Evolutionary conservation across 1,140 invertebrate species (phyloP).

Genomic region (Bursaphelenchus mucronatus): DNA sequence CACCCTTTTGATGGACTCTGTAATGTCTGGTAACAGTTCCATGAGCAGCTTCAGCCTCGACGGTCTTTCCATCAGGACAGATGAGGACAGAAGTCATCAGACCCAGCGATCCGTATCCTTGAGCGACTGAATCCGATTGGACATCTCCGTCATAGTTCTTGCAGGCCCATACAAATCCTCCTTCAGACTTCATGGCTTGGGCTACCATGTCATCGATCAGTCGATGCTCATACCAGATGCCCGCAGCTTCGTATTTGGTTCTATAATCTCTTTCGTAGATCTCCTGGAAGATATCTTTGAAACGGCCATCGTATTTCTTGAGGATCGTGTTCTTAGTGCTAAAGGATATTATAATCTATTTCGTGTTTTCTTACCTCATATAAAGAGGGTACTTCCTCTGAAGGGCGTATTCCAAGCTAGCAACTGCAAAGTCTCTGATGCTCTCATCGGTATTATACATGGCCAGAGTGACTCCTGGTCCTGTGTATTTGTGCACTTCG

Average conservation of each 20-base stretch:
- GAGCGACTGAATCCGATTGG: conserved; percentile 91
- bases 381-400: conserved; percentile 56
- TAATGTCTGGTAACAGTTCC: conserved; percentile 93
- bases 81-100: conserved; percentile 90
- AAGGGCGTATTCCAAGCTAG: conserved; percentile 59
- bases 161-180: conserved; percentile 97
- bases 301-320: conserved; percentile 93
- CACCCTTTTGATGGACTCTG: conserved; percentile 83
- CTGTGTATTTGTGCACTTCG: conserved; percentile 69
- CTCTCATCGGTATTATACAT: conserved; percentile 70
- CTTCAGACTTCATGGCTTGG: conserved; percentile 93
- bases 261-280: conserved; percentile 91
- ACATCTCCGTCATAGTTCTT: conserved; percentile 99
- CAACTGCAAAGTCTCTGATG: conserved; percentile 58
- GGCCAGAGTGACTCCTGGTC: conserved; percentile 80
- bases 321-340: conserved; percentile 97
- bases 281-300: conserved; percentile 98
- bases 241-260: conserved; percentile 73
- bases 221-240: conserved; percentile 93
- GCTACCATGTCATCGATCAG: conserved; percentile 99
- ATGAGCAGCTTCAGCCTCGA: conserved; percentile 93
- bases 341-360: conserved; percentile 18
- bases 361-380: conserved; percentile 72
- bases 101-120: conserved; percentile 77
- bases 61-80: conserved; percentile 89